A percentile compares a stretch with the other conserved stretches of the same genome.
Conservation (phyloP, 2,888 invertebrate genomes). For the Ommatoiulus sabulosus region DNA sequence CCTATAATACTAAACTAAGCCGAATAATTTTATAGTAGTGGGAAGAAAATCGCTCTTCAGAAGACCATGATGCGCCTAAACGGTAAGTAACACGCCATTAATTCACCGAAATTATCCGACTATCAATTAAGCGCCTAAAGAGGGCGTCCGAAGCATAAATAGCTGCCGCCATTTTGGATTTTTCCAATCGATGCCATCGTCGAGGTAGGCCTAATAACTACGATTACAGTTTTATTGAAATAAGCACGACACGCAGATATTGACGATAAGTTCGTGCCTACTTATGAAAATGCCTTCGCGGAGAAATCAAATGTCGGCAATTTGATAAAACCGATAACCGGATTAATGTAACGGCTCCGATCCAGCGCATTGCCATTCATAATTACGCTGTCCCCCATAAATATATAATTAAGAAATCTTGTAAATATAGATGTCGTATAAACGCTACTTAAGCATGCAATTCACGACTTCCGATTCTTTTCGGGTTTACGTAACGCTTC, state of each 20-base stretch:
- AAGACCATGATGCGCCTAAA: background rate
- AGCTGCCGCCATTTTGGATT: constrained; percentile 2
- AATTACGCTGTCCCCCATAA: background rate
- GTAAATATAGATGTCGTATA: background rate
- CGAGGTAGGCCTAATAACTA: background rate
- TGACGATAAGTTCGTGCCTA: background rate
- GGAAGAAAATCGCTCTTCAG: constrained; percentile 21
- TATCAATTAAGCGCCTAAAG: constrained; percentile 16
- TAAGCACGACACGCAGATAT: background rate
- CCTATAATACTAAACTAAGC: background rate
- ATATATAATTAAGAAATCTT: background rate
- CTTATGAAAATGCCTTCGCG: background rate
- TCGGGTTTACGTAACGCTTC: background rate
- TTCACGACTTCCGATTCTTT: background rate
- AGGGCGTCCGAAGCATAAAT: background rate
- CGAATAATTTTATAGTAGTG: constrained; percentile 21
- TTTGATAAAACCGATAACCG: background rate
- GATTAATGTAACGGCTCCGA: background rate
- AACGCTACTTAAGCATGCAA: background rate
- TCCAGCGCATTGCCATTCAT: background rate
- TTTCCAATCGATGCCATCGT: background rate
- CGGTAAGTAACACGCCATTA: constrained; percentile 40
- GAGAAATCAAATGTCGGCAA: background rate
- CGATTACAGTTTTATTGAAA: background rate
- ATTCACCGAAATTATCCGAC: background rate